Evolutionary conservation across 2,797 vertebrate species (phyloP).

Genomic region (Muraenolepis orangiensis): DNA sequence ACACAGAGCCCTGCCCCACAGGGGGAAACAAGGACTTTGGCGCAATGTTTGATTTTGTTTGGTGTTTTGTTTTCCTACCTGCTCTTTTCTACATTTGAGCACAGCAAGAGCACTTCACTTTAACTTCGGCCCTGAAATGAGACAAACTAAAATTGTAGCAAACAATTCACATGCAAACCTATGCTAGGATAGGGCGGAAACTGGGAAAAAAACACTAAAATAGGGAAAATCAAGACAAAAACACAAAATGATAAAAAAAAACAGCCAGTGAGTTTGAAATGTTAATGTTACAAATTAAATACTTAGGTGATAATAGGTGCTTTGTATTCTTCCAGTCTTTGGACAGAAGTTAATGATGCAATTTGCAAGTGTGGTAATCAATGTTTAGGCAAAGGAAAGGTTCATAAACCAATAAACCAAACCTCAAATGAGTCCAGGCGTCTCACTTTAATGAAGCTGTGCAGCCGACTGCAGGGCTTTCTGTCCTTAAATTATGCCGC

Average conservation of each 20-base stretch:
- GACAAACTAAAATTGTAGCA: too few relatives aligned
- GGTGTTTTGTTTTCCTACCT: not conserved
- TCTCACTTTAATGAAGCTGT: constrained; percentile 51
- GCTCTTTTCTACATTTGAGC: not conserved
- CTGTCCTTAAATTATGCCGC: constrained; percentile 33
- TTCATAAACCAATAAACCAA: constrained; percentile 23
- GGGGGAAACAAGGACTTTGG: too few relatives aligned
- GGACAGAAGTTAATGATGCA: constrained; percentile 48
- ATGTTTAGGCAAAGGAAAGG: constrained; percentile 39
- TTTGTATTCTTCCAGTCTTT: constrained; percentile 46
- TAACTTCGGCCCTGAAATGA: too few relatives aligned
- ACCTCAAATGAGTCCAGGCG: constrained; percentile 49
- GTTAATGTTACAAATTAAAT: constrained; percentile 60
- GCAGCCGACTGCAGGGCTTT: constrained; percentile 28
- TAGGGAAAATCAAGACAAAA: too few relatives aligned
- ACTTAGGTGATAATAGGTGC: constrained; percentile 54
- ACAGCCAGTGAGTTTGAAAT: constrained; percentile 27
- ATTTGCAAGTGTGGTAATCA: constrained; percentile 43
- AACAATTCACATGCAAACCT: too few relatives aligned
- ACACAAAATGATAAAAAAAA: constrained; percentile 2
- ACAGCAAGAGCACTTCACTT: not conserved
- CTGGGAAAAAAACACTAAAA: too few relatives aligned
- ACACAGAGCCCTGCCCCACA: not conserved
- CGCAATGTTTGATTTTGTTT: too few relatives aligned
- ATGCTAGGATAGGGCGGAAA: too few relatives aligned